Base-by-base conservation (phyloP, 2,797 vertebrate species). In the Oreonectes daqikongensis region DNA sequence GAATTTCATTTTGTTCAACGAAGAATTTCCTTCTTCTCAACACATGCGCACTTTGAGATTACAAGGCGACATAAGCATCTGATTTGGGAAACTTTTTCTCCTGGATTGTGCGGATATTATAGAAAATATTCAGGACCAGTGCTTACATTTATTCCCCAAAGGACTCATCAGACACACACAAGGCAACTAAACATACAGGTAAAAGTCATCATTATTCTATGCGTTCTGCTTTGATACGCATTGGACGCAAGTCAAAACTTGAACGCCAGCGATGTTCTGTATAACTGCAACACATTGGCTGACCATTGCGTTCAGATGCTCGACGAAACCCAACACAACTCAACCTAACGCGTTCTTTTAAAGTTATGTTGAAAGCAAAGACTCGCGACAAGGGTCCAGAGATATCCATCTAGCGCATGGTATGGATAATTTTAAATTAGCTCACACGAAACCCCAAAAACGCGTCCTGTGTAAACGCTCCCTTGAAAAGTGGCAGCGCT, bases 161-260 rank as follows among this genome's bases (percentile, higher is more conserved):
- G 30, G 18, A 22, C 22, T 20, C 63, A 11, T 1, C 17, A 53
- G 15, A 22, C 10, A 35, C n/a, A 14, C 1, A 42, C 8, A 42
- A n/a, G 28, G 30, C 26, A 12, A n/a, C 50, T 42, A 18, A 32
- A 44, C 9, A 66, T 3, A 72, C 28, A 72, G 73, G 73, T 75
- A 59, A 68, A 35, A 40, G 17, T 48, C 1, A 0, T 15, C 20
- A 17, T 46, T 46, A 46, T 22, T 67, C 12, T 8, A 57, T 55
- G 9, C 4, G 26, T 52, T 53, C 7, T 74, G 12, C 15, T 18
- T 32, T 4, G 24, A 30, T 5, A 12, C 12, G 11, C 26, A 26
- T 22, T 44, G 12, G 26, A 59, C 69, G 22, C 24, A 20, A 63
- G 6, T 35, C 70, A 14, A 44, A 46, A 53, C 15, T 53, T 18